Evolutionary conservation across 2,888 invertebrate genomes (phyloP).

Genomic region (Agonopterix heracliana): DNA sequence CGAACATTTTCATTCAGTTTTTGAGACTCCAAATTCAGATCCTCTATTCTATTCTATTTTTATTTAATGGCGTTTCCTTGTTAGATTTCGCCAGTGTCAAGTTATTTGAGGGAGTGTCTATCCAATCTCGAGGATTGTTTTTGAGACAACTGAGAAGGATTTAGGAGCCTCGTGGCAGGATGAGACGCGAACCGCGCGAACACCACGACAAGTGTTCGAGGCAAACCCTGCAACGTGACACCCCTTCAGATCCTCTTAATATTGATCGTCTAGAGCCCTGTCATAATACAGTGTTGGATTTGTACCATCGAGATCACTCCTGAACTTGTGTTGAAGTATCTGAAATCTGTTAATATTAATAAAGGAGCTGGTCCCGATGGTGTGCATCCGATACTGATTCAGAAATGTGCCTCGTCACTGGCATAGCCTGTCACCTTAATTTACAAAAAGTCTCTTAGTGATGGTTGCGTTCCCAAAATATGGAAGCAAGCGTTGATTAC

Average conservation of each 20-base stretch:
- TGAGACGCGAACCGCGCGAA: no score
- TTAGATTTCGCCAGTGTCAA: no score
- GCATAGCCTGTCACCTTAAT: background rate
- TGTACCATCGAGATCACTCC: background rate
- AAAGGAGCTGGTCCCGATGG: slow-evolving; percentile 8
- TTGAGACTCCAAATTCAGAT: background rate
- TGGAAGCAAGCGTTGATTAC: slow-evolving; percentile 15
- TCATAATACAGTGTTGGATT: background rate
- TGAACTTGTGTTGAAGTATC: background rate
- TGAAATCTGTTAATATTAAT: slow-evolving; percentile 2
- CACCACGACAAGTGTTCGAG: no score
- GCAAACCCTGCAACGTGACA: no score
- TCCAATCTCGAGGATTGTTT: no score
- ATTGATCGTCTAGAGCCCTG: no score
- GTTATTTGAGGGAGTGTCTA: no score
- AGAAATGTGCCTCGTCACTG: background rate
- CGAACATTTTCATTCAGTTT: background rate
- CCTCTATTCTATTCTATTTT: no score
- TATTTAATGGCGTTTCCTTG: no score
- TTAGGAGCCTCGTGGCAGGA: no score
- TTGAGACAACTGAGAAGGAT: no score
- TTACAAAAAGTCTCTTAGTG: background rate
- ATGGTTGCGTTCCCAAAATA: background rate
- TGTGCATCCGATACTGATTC: slow-evolving; percentile 5
- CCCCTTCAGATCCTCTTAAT: background rate